Evolutionary conservation across 2,797 vertebrate species (phyloP), one percentile per base, ranked within the genome.

Genomic region (Stomatorhinus walkeri): DNA sequence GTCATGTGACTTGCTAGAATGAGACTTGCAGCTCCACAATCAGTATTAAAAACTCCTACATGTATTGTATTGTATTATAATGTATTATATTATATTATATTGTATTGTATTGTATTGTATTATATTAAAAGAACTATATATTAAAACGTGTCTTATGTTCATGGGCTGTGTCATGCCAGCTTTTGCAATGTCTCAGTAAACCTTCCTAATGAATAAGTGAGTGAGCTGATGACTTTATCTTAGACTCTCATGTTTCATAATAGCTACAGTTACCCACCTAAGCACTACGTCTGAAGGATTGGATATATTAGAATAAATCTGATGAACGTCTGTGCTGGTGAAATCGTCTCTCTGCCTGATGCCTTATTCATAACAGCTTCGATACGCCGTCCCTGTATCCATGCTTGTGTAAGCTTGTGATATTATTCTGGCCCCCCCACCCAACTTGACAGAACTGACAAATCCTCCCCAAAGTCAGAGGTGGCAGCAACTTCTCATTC

Each of bases 301-400:
- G 64, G 64, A 68, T 68, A 68, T 68, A 68, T 68, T 68, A 68
- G 64, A 68, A 68, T 68, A 68, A 68, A 68, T 68, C 64, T 68
- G 64, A 4, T 32, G 28, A 32, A 32, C 28, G 24, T 68, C 64
- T 68, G 64, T 68, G 28, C 64, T 68, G 24, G 9, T 68, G 24
- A 32, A 68, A 14, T 4, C 12, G 28, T 28, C 64, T 68, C 28
- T 32, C 28, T 68, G 64, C 10, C 10, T 68, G 24, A 68, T 28
- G 2, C 4, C 24, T 32, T 68, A 68, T 68, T 68, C 61, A 32
- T 68, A 10, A 12, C 61, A 28, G 24, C 10, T 68, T 28, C 0
- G 10, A 68, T 28, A 68, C 24, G 1, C 61, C 3, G 3, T 24
- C 61, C 24, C 24, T 68, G 22, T 68, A 68, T 32, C 24, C 24